These are phyloP conservation scores for Cassiopea xamachana DNA, from an alignment of 30 jellyfish, hydroid and myxozoan genomes.

Conservation along the genomic window DNA sequence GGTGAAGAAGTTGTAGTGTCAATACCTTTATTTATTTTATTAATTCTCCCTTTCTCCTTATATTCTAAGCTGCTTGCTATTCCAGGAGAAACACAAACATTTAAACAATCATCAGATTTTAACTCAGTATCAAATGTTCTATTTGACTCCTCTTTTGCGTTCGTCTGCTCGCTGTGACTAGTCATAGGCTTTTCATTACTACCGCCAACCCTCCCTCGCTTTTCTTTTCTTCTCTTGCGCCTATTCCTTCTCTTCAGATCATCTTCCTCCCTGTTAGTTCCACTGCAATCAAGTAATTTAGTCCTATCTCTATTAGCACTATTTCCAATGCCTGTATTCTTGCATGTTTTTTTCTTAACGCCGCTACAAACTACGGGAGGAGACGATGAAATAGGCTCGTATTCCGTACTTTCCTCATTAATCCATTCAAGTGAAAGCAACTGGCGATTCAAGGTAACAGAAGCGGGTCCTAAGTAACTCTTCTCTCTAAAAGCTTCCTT, in stretches of 20 bases:
- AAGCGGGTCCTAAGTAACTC: background rate
- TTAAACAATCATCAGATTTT: background rate
- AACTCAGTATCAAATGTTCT: background rate
- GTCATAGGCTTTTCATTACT: background rate
- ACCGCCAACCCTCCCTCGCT: background rate
- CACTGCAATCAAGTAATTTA: background rate
- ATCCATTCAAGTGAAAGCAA: background rate
- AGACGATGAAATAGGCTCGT: background rate
- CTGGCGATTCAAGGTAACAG: background rate
- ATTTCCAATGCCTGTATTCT: background rate
- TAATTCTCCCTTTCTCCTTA: background rate
- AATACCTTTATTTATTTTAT: background rate
- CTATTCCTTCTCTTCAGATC: background rate
- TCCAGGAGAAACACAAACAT: background rate
- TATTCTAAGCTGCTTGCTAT: background rate
- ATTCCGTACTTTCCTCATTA: background rate
- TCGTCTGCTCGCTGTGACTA: background rate
- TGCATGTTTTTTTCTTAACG: background rate
- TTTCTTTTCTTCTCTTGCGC: background rate
- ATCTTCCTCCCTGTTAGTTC: background rate
- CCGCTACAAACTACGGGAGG: slow-evolving; percentile 5
- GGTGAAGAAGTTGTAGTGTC: too few relatives aligned
- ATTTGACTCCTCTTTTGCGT: background rate
- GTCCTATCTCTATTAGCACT: background rate
- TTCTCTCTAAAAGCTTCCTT: background rate